Conservation (phyloP, 2,888 invertebrate genomes). For the Nebria brevicollis region DNA sequence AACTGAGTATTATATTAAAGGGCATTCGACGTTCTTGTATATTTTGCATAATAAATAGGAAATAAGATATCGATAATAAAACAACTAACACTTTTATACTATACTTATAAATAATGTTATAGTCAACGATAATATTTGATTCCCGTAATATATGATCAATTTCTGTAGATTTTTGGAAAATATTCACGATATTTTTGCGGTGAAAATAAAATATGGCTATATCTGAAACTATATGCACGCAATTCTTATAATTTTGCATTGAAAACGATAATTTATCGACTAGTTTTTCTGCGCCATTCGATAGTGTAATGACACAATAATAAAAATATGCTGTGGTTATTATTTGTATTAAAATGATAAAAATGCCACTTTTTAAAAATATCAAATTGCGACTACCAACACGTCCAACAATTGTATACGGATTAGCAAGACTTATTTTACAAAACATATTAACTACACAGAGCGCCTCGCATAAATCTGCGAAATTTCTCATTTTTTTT, state of each 20-base stretch:
- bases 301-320: background rate
- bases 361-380: slow-evolving; percentile 14
- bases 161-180: background rate
- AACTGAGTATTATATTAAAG: background rate
- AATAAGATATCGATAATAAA: background rate
- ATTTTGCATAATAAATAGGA: background rate
- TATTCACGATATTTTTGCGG: slow-evolving; percentile 11
- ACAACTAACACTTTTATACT: background rate
- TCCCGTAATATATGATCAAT: slow-evolving; percentile 4
- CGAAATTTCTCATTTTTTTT: background rate
- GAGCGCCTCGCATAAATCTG: background rate
- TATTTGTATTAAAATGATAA: slow-evolving; percentile 8
- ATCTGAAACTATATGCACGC: background rate
- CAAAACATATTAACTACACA: background rate
- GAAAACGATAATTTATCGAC: background rate
- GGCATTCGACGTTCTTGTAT: background rate
- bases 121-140: background rate
- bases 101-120: background rate
- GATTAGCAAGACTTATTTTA: slow-evolving; percentile 12
- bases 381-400: background rate
- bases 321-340: background rate
- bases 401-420: background rate
- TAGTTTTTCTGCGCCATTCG: background rate
- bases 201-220: slow-evolving; percentile 11
- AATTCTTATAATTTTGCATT: background rate